A percentile compares a stretch with the other conserved stretches of the same genome.
These are phyloP conservation scores for Urophycis tenuis DNA, from an alignment of 2,797 vertebrate species.

Conservation along the genomic window DNA sequence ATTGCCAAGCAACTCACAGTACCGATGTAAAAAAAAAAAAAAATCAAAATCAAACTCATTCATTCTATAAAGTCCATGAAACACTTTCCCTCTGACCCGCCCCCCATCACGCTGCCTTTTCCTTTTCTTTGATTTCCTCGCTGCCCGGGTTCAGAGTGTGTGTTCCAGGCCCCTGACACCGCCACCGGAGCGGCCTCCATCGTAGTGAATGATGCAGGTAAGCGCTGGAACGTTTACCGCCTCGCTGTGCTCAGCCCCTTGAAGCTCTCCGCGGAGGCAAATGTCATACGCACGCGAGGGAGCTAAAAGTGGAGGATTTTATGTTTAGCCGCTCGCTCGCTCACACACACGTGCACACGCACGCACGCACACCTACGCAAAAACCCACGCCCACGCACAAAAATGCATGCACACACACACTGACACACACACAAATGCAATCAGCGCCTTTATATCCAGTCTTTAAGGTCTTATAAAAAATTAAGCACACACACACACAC, in stretches of 20 bases:
- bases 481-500: neutral
- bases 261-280: slow-evolving; percentile 26
- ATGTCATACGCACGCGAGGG: neutral
- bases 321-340: neutral
- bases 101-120: neutral
- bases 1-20: neutral
- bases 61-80: neutral
- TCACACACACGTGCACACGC: neutral
- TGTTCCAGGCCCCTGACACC: slow-evolving; percentile 80
- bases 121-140: slow-evolving; percentile 19
- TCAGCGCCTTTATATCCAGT: neutral
- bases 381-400: neutral
- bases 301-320: neutral
- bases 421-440: neutral
- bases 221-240: slow-evolving; percentile 23
- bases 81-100: neutral
- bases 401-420: neutral
- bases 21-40: neutral
- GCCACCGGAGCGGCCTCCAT: slow-evolving; percentile 91
- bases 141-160: slow-evolving; percentile 77
- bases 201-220: slow-evolving; percentile 89
- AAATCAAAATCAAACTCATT: neutral
- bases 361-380: slow-evolving; percentile 14
- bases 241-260: slow-evolving; percentile 30
- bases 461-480: neutral